phyloP scores from a whole-genome alignment of 23 tunicate species.

The Oikopleura vanhoeffeni region DNA sequence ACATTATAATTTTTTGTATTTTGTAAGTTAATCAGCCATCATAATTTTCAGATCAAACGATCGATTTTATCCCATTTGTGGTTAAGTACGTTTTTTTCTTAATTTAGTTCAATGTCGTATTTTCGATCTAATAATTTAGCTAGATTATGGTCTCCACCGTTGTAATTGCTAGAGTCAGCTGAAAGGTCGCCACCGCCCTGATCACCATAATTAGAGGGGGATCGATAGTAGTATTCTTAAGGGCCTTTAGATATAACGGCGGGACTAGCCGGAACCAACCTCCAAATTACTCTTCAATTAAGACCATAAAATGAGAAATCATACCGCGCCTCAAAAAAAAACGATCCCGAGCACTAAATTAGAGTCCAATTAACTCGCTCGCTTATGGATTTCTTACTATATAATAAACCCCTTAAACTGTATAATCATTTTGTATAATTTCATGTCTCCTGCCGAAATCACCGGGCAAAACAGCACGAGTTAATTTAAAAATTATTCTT shows the following conservation, averaged over 20 bases:
- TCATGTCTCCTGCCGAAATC: constrained; percentile 89
- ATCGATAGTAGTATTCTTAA: not conserved
- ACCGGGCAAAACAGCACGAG: constrained; percentile 66
- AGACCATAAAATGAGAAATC: not conserved
- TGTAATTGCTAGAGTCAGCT: constrained; percentile 3
- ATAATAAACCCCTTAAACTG: not conserved
- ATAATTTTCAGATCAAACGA: no score
- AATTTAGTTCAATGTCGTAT: no score
- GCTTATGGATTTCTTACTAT: constrained; percentile 1
- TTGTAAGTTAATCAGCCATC: no score
- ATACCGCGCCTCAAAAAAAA: not conserved
- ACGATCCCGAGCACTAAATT: not conserved
- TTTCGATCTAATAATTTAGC: no score
- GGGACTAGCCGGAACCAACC: constrained; percentile 4
- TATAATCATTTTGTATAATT: not conserved
- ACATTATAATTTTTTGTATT: no score
- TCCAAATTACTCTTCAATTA: constrained; percentile 1
- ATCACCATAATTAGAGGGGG: not conserved
- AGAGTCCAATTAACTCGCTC: not conserved
- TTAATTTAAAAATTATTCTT: no score
- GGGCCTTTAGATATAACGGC: no score
- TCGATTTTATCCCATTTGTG: no score
- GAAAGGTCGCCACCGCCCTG: not conserved
- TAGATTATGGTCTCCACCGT: no score
- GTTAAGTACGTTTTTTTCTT: no score